Evolutionary conservation across 2,888 invertebrate species (phyloP), one percentile per base, ranked within the genome.

Genomic region (Erannis defoliaria): DNA sequence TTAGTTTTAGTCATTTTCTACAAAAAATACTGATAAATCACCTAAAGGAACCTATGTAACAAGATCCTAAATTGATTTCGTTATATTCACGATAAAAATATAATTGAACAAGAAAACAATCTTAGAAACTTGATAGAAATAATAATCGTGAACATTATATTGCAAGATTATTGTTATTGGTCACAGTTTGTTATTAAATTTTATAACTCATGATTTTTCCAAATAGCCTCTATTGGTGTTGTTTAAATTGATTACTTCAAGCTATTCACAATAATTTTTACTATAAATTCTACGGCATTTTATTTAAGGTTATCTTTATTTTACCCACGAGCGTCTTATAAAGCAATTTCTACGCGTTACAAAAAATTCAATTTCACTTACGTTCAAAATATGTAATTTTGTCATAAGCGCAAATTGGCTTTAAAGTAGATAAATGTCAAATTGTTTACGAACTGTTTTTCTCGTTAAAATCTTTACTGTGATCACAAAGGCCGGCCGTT

Each of bases 401-500:
- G 49, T 61, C 59, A 62, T 62, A 58, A 59, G 33, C 59, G 50
- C 58, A 43, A 63, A 69, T 61, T 51, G 63, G 48, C 38, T 51
- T 14, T 67, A 59, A 63, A 65, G 40, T 40, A 69, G 53, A 69
- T 67, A 66, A 64, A 70, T 31, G 65, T 70, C 65, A 67, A 64
- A 55, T 59, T 60, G 62, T 70, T 64, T 48, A 58, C 46, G 31
- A 55, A 66, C 46, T 51, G 33, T 54, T 60, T 62, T 58, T 66
- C 49, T 49, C 49, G 42, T 55, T 48, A 53, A 64, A 65, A 59
- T 63, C 56, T 45, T 48, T 19, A 42, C 49, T 46, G 55, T 33
- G 57, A 65, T 65, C 61, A 55, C 48, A 62, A 55, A 66, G 72
- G 71, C 70, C 65, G 79, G 81, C 84, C 87, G 84, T 81, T 82